These are phyloP conservation scores for Plotosus lineatus DNA, from an alignment of 2,113 vertebrate species.

Conservation along the genomic window DNA sequence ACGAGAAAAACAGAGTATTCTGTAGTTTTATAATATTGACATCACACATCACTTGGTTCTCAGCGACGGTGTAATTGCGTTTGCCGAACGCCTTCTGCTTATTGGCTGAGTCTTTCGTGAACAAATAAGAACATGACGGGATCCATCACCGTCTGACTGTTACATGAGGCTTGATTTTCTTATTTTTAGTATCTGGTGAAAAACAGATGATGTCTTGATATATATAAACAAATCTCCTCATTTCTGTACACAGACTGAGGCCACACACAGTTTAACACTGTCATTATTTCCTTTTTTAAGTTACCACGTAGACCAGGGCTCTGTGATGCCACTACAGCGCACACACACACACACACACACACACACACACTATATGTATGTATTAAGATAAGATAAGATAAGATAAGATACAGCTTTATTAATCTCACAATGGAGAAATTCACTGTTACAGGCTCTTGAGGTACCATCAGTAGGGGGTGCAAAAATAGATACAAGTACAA, in stretches of 20 bases:
- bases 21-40: conserved; percentile 11
- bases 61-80: conserved; percentile 12
- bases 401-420: too few relatives aligned
- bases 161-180: background rate
- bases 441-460: too few relatives aligned
- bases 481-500: too few relatives aligned
- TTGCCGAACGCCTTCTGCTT: background rate
- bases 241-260: background rate
- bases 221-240: background rate
- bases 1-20: conserved; percentile 16
- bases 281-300: background rate
- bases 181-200: background rate
- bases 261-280: background rate
- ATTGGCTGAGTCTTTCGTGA: background rate
- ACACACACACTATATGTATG: background rate
- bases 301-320: background rate
- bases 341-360: background rate
- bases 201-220: background rate
- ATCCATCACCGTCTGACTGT: background rate
- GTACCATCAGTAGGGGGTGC: too few relatives aligned
- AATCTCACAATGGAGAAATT: too few relatives aligned
- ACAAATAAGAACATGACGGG: conserved; percentile 8
- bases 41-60: conserved; percentile 5
- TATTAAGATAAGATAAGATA: too few relatives aligned
- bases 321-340: too few relatives aligned